These are phyloP conservation scores for Melanargia galathea DNA, from an alignment of 2,888 invertebrate species.

Conservation along the genomic window DNA sequence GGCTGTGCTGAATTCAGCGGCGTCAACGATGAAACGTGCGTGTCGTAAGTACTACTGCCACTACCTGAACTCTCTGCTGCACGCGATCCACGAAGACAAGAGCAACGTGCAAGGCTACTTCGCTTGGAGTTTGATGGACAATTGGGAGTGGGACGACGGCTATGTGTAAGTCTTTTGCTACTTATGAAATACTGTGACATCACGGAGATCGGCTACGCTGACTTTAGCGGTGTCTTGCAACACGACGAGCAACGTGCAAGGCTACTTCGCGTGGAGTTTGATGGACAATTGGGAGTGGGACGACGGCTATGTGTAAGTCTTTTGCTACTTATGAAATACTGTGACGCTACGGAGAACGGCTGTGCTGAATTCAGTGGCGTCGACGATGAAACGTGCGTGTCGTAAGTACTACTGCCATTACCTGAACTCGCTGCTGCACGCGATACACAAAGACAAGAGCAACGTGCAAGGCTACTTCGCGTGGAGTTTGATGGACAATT, in stretches of 20 bases:
- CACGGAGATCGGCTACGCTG: conserved; percentile 82
- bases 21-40: conserved; percentile 77
- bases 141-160: conserved; percentile 91
- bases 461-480: conserved; percentile 87
- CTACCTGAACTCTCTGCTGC: conserved; percentile 73
- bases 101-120: conserved; percentile 87
- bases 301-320: conserved; percentile 87
- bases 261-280: conserved; percentile 91
- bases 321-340: too few species aligned
- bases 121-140: conserved; percentile 92
- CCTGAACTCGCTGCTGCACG: conserved; percentile 72
- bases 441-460: conserved; percentile 82
- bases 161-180: conserved; percentile 83
- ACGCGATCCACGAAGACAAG: conserved; percentile 81
- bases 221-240: conserved; percentile 76
- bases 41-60: conserved; percentile 83
- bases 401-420: conserved; percentile 83
- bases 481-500: conserved; percentile 93
- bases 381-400: conserved; percentile 79
- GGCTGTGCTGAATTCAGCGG: conserved; percentile 80
- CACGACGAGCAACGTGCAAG: conserved; percentile 84
- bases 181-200: too few species aligned
- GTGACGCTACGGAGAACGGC: conserved; percentile 83
- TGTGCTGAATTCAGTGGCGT: conserved; percentile 78
- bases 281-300: conserved; percentile 94